phyloP scores from a whole-genome alignment of 2,888 invertebrate species.

The Andrena fulva region DNA sequence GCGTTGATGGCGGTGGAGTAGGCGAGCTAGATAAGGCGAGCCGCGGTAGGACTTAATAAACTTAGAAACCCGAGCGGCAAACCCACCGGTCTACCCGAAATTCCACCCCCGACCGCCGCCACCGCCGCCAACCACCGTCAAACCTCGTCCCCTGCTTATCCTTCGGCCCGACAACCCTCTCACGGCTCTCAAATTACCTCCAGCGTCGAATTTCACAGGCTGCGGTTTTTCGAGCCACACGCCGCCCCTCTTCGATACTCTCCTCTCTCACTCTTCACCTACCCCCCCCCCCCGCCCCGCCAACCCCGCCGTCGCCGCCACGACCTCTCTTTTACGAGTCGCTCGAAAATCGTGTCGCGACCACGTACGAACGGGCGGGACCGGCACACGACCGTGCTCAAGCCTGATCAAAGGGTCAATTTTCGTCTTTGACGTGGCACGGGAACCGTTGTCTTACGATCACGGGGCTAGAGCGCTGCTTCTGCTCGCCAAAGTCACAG shows the following conservation, averaged over 20 bases:
- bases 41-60: slow-evolving; percentile 80
- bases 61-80: slow-evolving; percentile 75
- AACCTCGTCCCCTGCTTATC: slow-evolving; percentile 60
- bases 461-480: background rate
- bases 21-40: slow-evolving; percentile 75
- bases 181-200: slow-evolving; percentile 74
- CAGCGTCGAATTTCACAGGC: slow-evolving; percentile 72
- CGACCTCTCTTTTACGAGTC: slow-evolving; percentile 57
- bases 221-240: slow-evolving; percentile 68
- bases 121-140: slow-evolving; percentile 60
- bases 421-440: slow-evolving; percentile 40
- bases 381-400: slow-evolving; percentile 21
- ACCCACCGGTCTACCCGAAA: slow-evolving; percentile 69
- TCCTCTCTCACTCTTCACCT: background rate
- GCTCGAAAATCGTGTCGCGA: slow-evolving; percentile 57
- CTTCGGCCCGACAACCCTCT: slow-evolving; percentile 66
- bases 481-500: background rate
- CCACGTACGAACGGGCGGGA: slow-evolving; percentile 10
- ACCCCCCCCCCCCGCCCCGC: background rate
- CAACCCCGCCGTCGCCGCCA: slow-evolving; percentile 1
- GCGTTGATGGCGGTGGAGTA: slow-evolving; percentile 61
- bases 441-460: slow-evolving; percentile 20
- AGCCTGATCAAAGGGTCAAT: slow-evolving; percentile 51
- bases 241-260: slow-evolving; percentile 52
- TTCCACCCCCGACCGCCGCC: slow-evolving; percentile 68